Evolutionary conservation across 2,888 invertebrate genomes (phyloP).

Genomic region (Torymus aiolomorphi): DNA sequence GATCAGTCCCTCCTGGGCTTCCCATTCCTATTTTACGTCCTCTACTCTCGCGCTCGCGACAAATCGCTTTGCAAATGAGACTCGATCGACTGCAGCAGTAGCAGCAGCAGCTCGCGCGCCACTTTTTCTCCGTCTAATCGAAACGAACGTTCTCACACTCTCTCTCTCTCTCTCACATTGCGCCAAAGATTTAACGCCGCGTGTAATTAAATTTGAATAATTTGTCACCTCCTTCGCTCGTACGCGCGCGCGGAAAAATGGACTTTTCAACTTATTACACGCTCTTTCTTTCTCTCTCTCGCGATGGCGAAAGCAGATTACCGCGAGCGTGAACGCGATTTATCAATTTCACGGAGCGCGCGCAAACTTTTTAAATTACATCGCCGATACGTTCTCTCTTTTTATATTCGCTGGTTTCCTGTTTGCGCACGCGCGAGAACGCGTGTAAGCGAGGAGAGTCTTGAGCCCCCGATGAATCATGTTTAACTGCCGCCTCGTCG

Average conservation of each 20-base stretch:
- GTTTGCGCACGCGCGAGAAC: background rate
- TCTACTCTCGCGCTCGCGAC: slow-evolving; percentile 4
- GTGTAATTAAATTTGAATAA: slow-evolving; percentile 59
- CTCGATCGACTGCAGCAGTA: slow-evolving; percentile 28
- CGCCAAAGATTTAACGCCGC: slow-evolving; percentile 50
- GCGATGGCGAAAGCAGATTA: slow-evolving; percentile 63
- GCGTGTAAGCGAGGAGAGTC: no score
- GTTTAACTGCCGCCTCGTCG: no score
- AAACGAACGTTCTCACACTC: slow-evolving; percentile 18
- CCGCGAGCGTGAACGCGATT: slow-evolving; percentile 66
- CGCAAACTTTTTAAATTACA: slow-evolving; percentile 71
- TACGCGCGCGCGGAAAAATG: slow-evolving; percentile 58
- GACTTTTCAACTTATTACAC: slow-evolving; percentile 67
- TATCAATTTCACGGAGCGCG: slow-evolving; percentile 69
- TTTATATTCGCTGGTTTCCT: background rate
- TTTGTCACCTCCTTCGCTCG: slow-evolving; percentile 43
- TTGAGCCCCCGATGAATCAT: no score
- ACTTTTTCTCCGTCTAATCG: slow-evolving; percentile 50
- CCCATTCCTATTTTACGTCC: slow-evolving; percentile 37
- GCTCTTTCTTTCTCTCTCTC: background rate
- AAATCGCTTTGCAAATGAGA: slow-evolving; percentile 50
- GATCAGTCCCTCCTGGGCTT: background rate
- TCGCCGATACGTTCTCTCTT: slow-evolving; percentile 46
- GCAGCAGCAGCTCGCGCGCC: background rate
- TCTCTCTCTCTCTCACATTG: background rate